phyloP scores from a whole-genome alignment of 2,888 invertebrate genomes.

The Octodonta nipae region DNA sequence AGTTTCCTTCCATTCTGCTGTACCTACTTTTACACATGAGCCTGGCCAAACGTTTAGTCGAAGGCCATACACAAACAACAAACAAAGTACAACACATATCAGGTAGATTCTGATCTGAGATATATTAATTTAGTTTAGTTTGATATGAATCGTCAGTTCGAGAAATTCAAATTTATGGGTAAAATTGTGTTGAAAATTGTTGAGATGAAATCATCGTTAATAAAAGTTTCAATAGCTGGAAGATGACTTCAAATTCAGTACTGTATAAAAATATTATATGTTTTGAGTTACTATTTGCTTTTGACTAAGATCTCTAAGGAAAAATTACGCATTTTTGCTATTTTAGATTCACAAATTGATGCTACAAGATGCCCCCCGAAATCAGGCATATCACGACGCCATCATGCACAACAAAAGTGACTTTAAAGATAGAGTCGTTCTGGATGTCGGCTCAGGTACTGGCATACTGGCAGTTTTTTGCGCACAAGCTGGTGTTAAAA shows the following conservation, averaged over 20 bases:
- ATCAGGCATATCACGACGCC: conserved; percentile 65
- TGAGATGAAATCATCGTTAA: too few species aligned
- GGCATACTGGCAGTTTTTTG: conserved; percentile 83
- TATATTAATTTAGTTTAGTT: too few species aligned
- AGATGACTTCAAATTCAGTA: not conserved
- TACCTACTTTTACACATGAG: too few species aligned
- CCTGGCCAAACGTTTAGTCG: too few species aligned
- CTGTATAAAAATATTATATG: not conserved
- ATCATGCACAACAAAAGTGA: conserved; percentile 52
- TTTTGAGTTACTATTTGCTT: not conserved
- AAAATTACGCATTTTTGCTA: not conserved
- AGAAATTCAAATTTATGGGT: too few species aligned
- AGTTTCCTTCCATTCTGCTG: too few species aligned
- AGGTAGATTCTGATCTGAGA: too few species aligned
- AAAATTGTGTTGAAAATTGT: too few species aligned
- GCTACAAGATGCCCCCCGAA: conserved; percentile 64
- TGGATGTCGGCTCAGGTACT: conserved; percentile 78
- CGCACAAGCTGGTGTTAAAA: conserved; percentile 77
- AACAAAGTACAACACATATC: too few species aligned
- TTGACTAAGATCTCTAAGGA: not conserved
- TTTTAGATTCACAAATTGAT: conserved; percentile 65
- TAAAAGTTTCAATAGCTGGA: too few species aligned
- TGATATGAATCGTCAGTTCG: too few species aligned
- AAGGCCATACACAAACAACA: too few species aligned
- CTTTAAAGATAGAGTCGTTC: conserved; percentile 64